Base-by-base conservation (phyloP, 1,140 invertebrate species). In the Sycophila sp. region DNA sequence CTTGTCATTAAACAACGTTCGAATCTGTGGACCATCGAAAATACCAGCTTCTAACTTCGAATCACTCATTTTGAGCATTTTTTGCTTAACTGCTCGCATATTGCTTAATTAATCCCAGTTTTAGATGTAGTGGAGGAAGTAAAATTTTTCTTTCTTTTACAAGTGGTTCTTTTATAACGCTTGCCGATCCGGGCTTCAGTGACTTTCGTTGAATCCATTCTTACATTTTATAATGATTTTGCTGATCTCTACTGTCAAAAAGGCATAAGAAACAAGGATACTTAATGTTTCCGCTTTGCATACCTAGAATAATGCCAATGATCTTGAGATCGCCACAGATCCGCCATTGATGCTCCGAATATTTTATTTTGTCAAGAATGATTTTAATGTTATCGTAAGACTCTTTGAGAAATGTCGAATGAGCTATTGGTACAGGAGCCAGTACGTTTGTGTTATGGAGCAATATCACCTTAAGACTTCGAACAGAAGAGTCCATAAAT, bases 61-160 rank as follows among this genome's bases (percentile, higher is more conserved):
- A 5, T 62, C 59, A n/a, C 38, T 45, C 11, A 26, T 13, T 62
- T 62, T 62, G 4, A 19, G 22, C n/a, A 62, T 17, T 28, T 62
- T 45, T 26, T 11, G 17, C 40, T 45, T 6, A 38, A 59, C 3
- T 17, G 36, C 19, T 40, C 6, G 8, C n/a, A 19, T 22, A 36
- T 19, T 30, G 22, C 17, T 38, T 26, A n/a, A 34, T 38, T 59
- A 19, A 38, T 38, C 38, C 32, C n/a, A 36, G 32, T 28, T 45
- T 62, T n/a, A 62, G 28, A 45, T 62, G 59, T n/a, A 62, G 19
- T 45, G 59, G 59, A 45, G 36, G 40, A 62, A 62, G 38, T 30
- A 45, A 32, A 10, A 45, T 28, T 26, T 62, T 62, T 62, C 3
- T 26, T 6, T 24, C 26, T 19, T 40, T 4, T 42, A 62, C 40